Conservation (phyloP, 2,113 vertebrate genomes). For the Raja brachyura region DNA sequence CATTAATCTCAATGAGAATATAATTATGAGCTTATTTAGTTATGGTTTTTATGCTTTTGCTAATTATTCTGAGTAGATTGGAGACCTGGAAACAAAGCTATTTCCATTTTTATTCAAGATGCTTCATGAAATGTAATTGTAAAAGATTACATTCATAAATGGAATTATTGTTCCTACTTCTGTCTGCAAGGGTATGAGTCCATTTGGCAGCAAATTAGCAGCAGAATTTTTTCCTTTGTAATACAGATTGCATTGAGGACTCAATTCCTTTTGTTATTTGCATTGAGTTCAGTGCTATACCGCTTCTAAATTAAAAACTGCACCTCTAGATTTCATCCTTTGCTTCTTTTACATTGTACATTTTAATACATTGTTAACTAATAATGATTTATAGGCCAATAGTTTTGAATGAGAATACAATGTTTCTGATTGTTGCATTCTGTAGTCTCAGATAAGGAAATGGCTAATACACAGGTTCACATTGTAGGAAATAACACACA, state of each 20-base stretch:
- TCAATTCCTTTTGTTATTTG: neutral
- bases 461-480: neutral
- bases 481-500: neutral
- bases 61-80: neutral
- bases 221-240: neutral
- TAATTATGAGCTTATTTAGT: neutral
- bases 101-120: neutral
- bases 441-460: neutral
- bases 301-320: neutral
- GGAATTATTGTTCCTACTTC: neutral
- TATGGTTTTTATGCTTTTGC: neutral
- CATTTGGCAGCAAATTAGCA: neutral
- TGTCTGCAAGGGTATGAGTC: neutral
- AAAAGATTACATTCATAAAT: neutral
- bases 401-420: neutral
- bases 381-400: neutral
- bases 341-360: neutral
- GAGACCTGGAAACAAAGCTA: neutral
- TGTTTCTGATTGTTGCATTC: neutral
- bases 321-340: neutral
- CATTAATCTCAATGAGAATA: neutral
- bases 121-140: neutral
- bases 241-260: neutral
- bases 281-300: neutral
- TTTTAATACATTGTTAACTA: neutral